Base-by-base conservation (phyloP, 2,797 vertebrate species). In the Somateria mollissima region DNA sequence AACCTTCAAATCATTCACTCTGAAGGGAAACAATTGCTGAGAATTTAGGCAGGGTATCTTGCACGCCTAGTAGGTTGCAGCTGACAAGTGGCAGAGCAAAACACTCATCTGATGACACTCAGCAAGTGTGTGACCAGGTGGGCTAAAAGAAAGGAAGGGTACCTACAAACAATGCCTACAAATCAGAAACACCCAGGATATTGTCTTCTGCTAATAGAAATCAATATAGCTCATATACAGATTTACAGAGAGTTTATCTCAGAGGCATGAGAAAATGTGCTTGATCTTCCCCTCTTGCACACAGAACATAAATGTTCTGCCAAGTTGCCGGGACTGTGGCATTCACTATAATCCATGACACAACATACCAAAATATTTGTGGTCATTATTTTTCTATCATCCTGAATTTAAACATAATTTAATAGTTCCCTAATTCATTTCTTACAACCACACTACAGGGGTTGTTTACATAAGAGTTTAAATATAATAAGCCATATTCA, bases 1-100 rank as follows among this genome's bases (percentile, higher is more conserved):
- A 94, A 41, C 93, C 56, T 95, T 96, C 95, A 94, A 96, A 93
- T 89, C 57, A 67, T 53, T 96, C 92, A 78, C 81, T 75, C 96
- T 93, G 75, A 96, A 96, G 88, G 39, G 90, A 93, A 47, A 71
- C 47, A 72, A 84, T 49, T 89, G 81, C 61, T 90, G 86, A 73
- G 91, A 92, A 89, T 93, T 93, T 70, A 89, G 72, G 34, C 61
- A 87, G 65, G 41, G 11, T 83, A 56, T 51, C 51, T 81, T 6
- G 8, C 53, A 36, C 24, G 78, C 58, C 72, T 85, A 8, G 4
- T 8, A 75, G 69, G 41, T 77, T 1, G 6, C 2, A 39, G 51
- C 78, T 95, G 88, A 66, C 62, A 81, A 73, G 58, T 39, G 72
- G 41, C 2, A 4, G 72, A 82, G 37, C 45, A 72, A 51, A 83